Evolutionary conservation across 2,888 invertebrate genomes (phyloP).

Genomic region (Dastarcus helophoroides): DNA sequence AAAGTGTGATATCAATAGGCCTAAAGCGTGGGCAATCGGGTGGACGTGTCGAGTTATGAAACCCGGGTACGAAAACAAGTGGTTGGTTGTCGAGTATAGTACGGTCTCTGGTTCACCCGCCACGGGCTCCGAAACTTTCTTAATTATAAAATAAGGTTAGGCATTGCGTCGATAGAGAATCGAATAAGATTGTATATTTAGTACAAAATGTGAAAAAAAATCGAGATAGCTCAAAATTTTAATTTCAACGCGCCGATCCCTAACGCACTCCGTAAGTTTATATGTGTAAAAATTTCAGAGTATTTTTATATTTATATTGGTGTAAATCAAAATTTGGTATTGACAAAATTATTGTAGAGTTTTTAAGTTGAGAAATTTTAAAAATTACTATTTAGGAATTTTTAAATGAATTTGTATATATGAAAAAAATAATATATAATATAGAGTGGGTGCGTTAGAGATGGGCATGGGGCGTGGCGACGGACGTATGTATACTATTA

Average conservation of each 20-base stretch:
- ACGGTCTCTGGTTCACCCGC: conserved; percentile 37
- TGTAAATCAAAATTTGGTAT: conserved; percentile 43
- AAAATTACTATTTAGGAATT: conserved; percentile 56
- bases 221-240: conserved; percentile 41
- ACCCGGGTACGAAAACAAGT: conserved; percentile 23
- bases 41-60: conserved; percentile 24
- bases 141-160: conserved; percentile 37
- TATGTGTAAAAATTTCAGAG: conserved; percentile 41
- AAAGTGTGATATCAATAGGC: too few species aligned
- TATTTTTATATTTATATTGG: conserved; percentile 43
- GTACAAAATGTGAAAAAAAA: conserved; percentile 35
- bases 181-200: conserved; percentile 41
- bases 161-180: conserved; percentile 38
- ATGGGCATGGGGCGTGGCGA: conserved; percentile 36
- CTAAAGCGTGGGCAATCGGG: too few species aligned
- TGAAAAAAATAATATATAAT: conserved; percentile 51
- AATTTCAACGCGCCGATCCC: conserved; percentile 27
- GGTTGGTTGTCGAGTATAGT: conserved; percentile 37
- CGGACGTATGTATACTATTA: conserved; percentile 32
- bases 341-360: conserved; percentile 40
- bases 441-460: conserved; percentile 41
- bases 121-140: conserved; percentile 32
- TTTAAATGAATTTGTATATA: conserved; percentile 59
- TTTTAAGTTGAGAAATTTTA: conserved; percentile 40
- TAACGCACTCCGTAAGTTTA: conserved; percentile 30